These are phyloP conservation scores for Phoenicopterus ruber DNA, from an alignment of 2,113 vertebrate species.

Conservation along the genomic window DNA sequence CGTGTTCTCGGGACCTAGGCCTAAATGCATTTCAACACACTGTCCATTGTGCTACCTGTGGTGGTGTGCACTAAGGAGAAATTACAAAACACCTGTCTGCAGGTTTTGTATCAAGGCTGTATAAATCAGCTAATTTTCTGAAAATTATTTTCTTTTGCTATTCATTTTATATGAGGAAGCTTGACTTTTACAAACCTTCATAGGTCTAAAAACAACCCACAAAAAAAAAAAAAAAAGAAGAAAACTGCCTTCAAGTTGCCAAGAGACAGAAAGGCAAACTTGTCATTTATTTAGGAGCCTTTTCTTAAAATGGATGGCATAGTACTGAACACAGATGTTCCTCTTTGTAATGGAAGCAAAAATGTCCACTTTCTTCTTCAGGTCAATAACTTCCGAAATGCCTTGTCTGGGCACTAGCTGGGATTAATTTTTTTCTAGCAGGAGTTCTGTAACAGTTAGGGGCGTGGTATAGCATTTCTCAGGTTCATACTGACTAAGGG, in stretches of 20 bases:
- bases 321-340: neutral
- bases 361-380: neutral
- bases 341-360: neutral
- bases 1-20: neutral
- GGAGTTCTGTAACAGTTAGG: neutral
- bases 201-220: neutral
- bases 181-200: neutral
- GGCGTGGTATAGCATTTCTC: neutral
- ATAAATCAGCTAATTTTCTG: neutral
- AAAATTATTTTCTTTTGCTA: neutral
- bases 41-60: neutral
- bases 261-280: neutral
- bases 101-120: neutral
- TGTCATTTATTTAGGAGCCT: neutral
- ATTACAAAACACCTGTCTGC: neutral
- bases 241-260: neutral
- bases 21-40: neutral
- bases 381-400: neutral
- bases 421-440: neutral
- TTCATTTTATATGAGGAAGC: neutral
- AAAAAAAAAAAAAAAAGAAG: too few species aligned
- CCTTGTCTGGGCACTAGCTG: neutral
- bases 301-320: neutral
- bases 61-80: neutral
- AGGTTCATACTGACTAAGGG: neutral